phyloP scores from a whole-genome alignment of 2,888 invertebrate species.

The Lochmaea capreae region DNA sequence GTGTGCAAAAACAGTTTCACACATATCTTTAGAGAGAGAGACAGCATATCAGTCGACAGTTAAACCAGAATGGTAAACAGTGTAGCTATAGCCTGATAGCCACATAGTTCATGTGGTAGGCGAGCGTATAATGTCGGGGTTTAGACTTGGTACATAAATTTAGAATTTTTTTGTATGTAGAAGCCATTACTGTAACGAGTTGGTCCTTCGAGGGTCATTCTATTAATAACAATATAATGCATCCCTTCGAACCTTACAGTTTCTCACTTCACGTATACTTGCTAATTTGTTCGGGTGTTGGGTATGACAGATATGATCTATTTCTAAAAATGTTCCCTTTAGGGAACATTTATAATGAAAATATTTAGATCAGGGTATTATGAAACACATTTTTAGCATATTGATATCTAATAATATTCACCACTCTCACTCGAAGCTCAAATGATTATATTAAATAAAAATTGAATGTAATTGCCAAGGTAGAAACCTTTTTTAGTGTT shows the following conservation, averaged over 20 bases:
- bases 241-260: slow-evolving; percentile 32
- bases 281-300: slow-evolving; percentile 25
- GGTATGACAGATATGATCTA: background rate
- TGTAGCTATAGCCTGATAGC: slow-evolving; percentile 20
- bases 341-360: no score
- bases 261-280: slow-evolving; percentile 25
- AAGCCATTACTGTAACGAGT: slow-evolving; percentile 55
- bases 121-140: slow-evolving; percentile 48
- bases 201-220: slow-evolving; percentile 56
- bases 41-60: background rate
- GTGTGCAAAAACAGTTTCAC: background rate
- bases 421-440: no score
- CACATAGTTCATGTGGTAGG: slow-evolving; percentile 39
- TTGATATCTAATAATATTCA: no score
- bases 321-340: background rate
- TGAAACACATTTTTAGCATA: no score
- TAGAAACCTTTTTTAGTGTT: no score
- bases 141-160: slow-evolving; percentile 53
- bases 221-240: slow-evolving; percentile 57
- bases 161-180: slow-evolving; percentile 54
- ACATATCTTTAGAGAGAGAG: background rate
- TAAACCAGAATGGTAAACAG: slow-evolving; percentile 27
- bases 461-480: no score
- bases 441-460: no score
- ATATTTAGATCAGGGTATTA: no score